These are phyloP conservation scores for Pammene aurita DNA, from an alignment of 2,888 invertebrate genomes.

Conservation along the genomic window DNA sequence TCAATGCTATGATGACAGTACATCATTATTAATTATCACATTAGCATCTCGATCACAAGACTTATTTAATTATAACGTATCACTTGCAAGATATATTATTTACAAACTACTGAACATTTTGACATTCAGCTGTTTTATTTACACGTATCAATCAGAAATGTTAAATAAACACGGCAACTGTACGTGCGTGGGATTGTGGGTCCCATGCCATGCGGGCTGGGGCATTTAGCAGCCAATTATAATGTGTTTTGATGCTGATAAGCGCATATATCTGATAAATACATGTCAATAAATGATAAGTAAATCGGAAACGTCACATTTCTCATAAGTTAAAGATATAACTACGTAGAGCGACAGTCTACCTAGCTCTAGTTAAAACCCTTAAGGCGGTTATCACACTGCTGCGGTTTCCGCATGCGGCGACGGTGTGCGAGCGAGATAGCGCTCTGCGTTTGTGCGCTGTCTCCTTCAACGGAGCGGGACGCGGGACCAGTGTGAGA, in stretches of 20 bases:
- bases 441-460: too few species aligned
- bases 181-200: constrained; percentile 24
- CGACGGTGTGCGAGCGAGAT: too few species aligned
- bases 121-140: not conserved
- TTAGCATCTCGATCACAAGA: not conserved
- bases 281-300: not conserved
- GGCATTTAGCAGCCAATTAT: constrained; percentile 15
- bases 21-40: too few species aligned
- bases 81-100: not conserved
- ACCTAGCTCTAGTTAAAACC: too few species aligned
- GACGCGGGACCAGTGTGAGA: too few species aligned
- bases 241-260: constrained; percentile 1
- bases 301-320: not conserved
- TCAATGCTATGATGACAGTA: too few species aligned
- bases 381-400: too few species aligned
- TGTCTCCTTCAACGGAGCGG: too few species aligned
- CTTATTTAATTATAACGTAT: too few species aligned
- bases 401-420: too few species aligned
- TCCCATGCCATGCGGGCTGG: constrained; percentile 6
- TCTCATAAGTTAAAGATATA: too few species aligned
- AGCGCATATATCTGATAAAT: not conserved
- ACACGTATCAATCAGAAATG: not conserved
- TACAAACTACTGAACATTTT: not conserved
- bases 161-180: constrained; percentile 2
- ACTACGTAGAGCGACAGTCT: too few species aligned